Evolutionary conservation across 2,888 invertebrate species (phyloP), one percentile per base, ranked within the genome.

Genomic region (Saturnia pavonia): DNA sequence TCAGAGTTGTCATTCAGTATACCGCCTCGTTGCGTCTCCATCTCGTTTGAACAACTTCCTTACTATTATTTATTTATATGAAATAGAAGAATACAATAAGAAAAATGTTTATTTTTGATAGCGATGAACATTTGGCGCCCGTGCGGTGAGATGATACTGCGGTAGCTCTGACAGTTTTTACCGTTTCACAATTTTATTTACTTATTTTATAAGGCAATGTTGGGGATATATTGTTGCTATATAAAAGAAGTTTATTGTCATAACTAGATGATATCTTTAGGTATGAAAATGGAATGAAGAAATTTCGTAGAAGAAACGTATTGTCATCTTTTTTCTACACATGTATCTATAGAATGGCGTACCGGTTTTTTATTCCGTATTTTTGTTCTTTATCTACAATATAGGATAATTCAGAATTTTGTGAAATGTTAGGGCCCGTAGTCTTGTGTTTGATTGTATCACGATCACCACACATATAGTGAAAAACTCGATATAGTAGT

Each of bases 81-180:
- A 60, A 27, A 60, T 60, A 60, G 57, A 60, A 27, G 25, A 60
- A 60, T 60, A 27, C 25, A 60, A 60, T 60, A 27, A 60, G 12
- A 25, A 25, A 60, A 60, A 60, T 60, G 57, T 60, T 60, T 60
- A 60, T 60, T 60, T 27, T 60, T 27, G 57, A 60, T 60, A 25
- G 25, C 54, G 22, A 12, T n/a, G 54, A 22, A 54, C 54, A 54
- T 54, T 54, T 54, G n/a, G 22, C 22, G 54, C 54, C 8, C 54
- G 54, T 22, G 22, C 57, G 25, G 57, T 12, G 14, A 60, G 57
- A 27, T 14, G 25, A 27, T 60, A 60, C 27, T 14, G 57, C 57
- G 57, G 57, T 12, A 14, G 27, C 11, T 60, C 9, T 27, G 14
- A 25, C 27, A 6, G 57, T 60, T 12, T 60, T 19, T 27, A 60